Evolutionary conservation across 2,113 vertebrate species (phyloP), one percentile per base, ranked within the genome.

Genomic region (Pygoscelis adeliae): DNA sequence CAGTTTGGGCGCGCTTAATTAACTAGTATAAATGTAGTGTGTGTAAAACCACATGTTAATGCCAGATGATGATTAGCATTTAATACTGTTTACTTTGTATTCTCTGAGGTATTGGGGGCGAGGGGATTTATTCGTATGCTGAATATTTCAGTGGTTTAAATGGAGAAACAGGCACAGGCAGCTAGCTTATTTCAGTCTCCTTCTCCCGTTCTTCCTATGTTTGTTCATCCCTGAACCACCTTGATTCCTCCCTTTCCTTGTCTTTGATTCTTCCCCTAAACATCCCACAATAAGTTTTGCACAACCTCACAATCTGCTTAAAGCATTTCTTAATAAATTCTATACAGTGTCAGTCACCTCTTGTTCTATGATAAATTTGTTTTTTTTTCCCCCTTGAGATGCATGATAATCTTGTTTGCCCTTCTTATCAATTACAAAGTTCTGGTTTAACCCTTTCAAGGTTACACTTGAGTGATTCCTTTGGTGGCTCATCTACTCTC

Each of bases 311-410:
- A 29, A 7, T 61, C 36, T 87, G 23, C 23, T 73, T 73, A 36
- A 73, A 69, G 6, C 5, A 22, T 16, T 11, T 47, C 15, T 72
- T 50, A n/a, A 63, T 69, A 62, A 42, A 59, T 58, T 61, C 13
- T 65, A 0, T 32, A 20, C 5, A n/a, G 13, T n/a, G 12, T 47
- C 6, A 2, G 13, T 44, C 10, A 11, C 4, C 9, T 30, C 34
- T 69, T 69, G 27, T 19, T 82, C 15, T 11, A 13, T 21, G 15
- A 63, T 62, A 89, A 67, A 55, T 74, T 50, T 14, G 20, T 10
- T 36, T 49, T 8, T 8, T 14, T 13, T 1, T 4, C 4, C 2
- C 20, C 2, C 8, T 55, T 56, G 15, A 69, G 19, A 20, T 72
- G 9, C 13, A 30, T 46, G 25, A 36, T 82, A 32, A 38, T 42